phyloP scores from a whole-genome alignment of 2,113 vertebrate species.

The Felis catus region F.catus_Fca126_mat1.0 CM031411.1:48432001-48432500 shows the following conservation, averaged over 20 bases:
- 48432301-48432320: constrained; percentile 10
- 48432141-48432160: constrained; percentile 99
- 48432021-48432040: constrained; percentile 4
- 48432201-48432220: constrained; percentile 43
- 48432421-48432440: constrained; percentile 41
- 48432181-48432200: constrained; percentile 95
- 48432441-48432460: constrained; percentile 46
- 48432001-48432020: constrained; percentile 30
- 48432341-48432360: constrained; percentile 43
- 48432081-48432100: constrained; percentile 99
- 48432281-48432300: constrained; percentile 5
- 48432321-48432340: constrained; percentile 21
- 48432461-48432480: constrained; percentile 20
- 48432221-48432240: constrained; percentile 34
- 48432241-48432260: constrained; percentile 39
- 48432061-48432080: constrained; percentile 91
- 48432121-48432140: constrained; percentile 99
- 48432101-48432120: constrained; percentile 99
- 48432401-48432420: background rate
- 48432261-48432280: constrained; percentile 44
- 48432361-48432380: background rate
- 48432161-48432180: constrained; percentile 99
- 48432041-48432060: background rate
- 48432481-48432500: constrained; percentile 43
- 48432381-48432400: constrained; percentile 19